Conservation (phyloP, 2,113 vertebrate species). For the Oryzias celebensis region DNA sequence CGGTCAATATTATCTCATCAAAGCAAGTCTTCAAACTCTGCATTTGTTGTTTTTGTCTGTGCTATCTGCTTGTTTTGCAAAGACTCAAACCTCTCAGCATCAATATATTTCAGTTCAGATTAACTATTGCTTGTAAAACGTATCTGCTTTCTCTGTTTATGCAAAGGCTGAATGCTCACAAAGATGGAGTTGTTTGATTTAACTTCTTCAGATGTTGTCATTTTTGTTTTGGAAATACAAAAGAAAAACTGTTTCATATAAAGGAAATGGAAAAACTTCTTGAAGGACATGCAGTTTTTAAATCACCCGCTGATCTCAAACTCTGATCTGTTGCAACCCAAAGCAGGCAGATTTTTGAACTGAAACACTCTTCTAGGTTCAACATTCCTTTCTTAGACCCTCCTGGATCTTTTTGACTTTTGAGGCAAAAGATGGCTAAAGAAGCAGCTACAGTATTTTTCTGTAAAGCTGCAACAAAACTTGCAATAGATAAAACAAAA, state of each 20-base stretch:
- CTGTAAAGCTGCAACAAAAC: too few relatives aligned
- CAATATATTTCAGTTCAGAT: slow-evolving; percentile 11
- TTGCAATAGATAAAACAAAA: too few relatives aligned
- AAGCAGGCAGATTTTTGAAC: too few relatives aligned
- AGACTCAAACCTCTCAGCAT: slow-evolving; percentile 3
- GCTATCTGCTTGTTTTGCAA: slow-evolving; percentile 15
- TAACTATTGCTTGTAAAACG: slow-evolving; percentile 1
- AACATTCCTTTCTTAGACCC: too few relatives aligned
- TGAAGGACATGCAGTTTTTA: too few relatives aligned
- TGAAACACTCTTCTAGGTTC: too few relatives aligned
- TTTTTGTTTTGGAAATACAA: not conserved
- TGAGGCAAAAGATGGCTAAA: too few relatives aligned
- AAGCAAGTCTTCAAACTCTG: slow-evolving; percentile 3
- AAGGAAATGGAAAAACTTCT: too few relatives aligned
- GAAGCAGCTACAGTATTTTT: too few relatives aligned
- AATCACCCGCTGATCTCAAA: too few relatives aligned
- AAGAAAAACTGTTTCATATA: not conserved
- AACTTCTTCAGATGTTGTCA: not conserved
- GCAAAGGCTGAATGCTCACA: slow-evolving; percentile 1
- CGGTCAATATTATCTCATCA: slow-evolving; percentile 17
- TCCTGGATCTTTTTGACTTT: too few relatives aligned
- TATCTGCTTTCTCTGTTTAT: slow-evolving; percentile 19
- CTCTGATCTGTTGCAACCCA: too few relatives aligned
- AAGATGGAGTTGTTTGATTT: slow-evolving; percentile 1
- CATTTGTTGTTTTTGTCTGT: slow-evolving; percentile 9